Percentiles rank a stretch among this genome's conserved stretches.
Conservation (phyloP, 2,113 vertebrate species). For the Centrocercus urophasianus region DNA sequence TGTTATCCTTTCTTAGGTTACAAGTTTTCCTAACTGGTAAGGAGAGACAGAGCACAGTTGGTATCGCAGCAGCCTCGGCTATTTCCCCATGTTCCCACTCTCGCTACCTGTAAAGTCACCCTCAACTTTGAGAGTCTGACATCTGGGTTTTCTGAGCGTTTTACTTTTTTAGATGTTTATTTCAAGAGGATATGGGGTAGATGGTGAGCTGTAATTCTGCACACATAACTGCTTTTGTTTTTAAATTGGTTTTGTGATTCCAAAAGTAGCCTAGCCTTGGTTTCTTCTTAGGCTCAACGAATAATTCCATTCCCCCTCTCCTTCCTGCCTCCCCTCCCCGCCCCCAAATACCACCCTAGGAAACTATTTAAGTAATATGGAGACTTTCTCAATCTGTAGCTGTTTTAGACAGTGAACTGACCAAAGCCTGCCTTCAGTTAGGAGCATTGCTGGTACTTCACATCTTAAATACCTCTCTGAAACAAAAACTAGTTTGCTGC, state of each 20-base stretch:
- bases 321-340: neutral
- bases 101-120: neutral
- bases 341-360: neutral
- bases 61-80: neutral
- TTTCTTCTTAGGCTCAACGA: neutral
- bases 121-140: fast-evolving
- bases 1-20: neutral
- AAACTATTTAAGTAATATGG: neutral
- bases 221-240: neutral
- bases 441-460: neutral
- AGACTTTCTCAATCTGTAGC: neutral
- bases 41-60: fast-evolving
- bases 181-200: neutral
- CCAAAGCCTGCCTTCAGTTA: neutral
- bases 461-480: neutral
- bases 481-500: neutral
- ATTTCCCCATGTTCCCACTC: neutral
- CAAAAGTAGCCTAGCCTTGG: neutral
- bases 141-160: neutral
- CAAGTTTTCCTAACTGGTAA: neutral
- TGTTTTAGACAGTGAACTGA: neutral
- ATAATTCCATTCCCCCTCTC: neutral
- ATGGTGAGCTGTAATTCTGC: neutral
- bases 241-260: neutral
- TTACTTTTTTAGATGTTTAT: fast-evolving